Conservation (phyloP, 2,888 invertebrate species). For the Spisula subtruncata region DNA sequence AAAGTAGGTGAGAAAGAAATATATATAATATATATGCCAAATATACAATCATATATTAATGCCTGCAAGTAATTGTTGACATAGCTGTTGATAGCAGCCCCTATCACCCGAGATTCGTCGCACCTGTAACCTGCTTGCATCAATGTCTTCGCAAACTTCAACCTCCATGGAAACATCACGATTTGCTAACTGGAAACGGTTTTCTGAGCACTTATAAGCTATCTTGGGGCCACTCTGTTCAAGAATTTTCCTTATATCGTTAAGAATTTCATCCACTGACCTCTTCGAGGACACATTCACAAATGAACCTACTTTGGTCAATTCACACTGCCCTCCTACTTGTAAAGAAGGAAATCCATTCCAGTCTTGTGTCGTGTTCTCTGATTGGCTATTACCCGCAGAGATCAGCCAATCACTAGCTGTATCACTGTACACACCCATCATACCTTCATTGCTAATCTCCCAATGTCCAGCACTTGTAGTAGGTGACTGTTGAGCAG, state of each 20-base stretch:
- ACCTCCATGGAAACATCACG: slow-evolving; percentile 83
- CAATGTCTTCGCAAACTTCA: slow-evolving; percentile 81
- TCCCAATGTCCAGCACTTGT: slow-evolving; percentile 58
- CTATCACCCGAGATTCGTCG: slow-evolving; percentile 84
- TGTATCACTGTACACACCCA: slow-evolving; percentile 58
- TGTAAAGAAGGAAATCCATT: slow-evolving; percentile 47
- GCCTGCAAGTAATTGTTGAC: slow-evolving; percentile 82
- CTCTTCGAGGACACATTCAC: slow-evolving; percentile 75
- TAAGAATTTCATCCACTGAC: slow-evolving; percentile 81
- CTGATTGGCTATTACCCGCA: slow-evolving; percentile 55
- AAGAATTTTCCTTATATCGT: slow-evolving; percentile 80
- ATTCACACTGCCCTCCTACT: slow-evolving; percentile 47
- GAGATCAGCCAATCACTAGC: slow-evolving; percentile 59
- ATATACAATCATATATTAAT: slow-evolving; percentile 74
- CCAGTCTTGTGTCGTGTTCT: slow-evolving; percentile 37
- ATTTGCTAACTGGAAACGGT: slow-evolving; percentile 78
- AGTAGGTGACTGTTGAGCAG: slow-evolving; percentile 48
- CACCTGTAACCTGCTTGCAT: slow-evolving; percentile 81
- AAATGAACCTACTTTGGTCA: slow-evolving; percentile 66
- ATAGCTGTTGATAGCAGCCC: slow-evolving; percentile 81
- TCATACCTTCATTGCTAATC: slow-evolving; percentile 56
- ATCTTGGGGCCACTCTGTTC: slow-evolving; percentile 80
- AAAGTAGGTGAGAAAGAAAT: neutral
- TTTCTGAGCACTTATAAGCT: slow-evolving; percentile 82
- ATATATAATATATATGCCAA: slow-evolving; percentile 10